phyloP scores from a whole-genome alignment of 2,113 vertebrate species.

The Vicugna pacos region DNA sequence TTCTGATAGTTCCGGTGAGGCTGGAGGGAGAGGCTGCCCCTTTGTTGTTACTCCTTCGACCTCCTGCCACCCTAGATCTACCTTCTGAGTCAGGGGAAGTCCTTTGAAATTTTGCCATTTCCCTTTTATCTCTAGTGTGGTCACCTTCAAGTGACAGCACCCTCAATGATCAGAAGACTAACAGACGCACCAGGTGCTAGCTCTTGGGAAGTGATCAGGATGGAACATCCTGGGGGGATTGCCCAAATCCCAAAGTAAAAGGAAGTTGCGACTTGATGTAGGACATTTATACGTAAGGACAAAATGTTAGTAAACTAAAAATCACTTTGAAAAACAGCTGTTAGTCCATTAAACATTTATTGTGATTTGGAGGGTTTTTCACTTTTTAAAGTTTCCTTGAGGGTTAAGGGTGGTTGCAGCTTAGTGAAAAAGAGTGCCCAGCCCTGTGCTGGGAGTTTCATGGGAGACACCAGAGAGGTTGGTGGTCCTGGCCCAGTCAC shows the following conservation, averaged over 20 bases:
- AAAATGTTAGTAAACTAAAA: slow-evolving; percentile 14
- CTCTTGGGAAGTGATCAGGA: background rate
- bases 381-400: background rate
- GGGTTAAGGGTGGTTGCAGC: background rate
- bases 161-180: background rate
- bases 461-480: background rate
- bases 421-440: background rate
- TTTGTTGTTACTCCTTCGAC: background rate
- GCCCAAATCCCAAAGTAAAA: background rate
- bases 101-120: background rate
- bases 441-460: background rate
- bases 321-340: background rate
- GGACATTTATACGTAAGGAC: background rate
- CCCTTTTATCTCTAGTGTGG: background rate
- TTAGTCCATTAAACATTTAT: background rate
- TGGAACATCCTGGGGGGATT: background rate
- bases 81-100: background rate
- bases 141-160: background rate
- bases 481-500: background rate
- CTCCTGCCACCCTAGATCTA: background rate
- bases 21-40: background rate
- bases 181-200: background rate
- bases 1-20: background rate
- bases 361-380: background rate
- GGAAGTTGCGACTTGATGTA: background rate